These are phyloP conservation scores for Lobophora halterata DNA, from an alignment of 2,888 invertebrate species.

Conservation along the genomic window DNA sequence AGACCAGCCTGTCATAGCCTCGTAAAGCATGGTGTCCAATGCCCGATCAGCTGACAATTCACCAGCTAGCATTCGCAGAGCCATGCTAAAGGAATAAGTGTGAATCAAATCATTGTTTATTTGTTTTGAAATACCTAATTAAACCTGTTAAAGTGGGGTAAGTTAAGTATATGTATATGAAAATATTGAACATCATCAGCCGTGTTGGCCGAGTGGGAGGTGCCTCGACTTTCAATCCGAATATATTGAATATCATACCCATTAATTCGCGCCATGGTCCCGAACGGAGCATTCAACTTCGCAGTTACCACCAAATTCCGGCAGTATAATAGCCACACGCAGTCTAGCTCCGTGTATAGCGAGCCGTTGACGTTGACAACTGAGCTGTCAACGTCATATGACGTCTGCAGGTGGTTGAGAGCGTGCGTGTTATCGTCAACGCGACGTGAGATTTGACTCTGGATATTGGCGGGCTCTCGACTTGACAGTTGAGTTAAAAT, in stretches of 20 bases:
- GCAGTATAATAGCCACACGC: slow-evolving; percentile 82
- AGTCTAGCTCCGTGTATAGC: slow-evolving; percentile 73
- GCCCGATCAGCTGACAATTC: slow-evolving; percentile 71
- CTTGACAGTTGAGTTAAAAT: slow-evolving; percentile 56
- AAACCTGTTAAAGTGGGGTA: no score
- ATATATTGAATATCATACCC: slow-evolving; percentile 53
- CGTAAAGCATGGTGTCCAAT: slow-evolving; percentile 69
- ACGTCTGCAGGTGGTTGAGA: slow-evolving; percentile 57
- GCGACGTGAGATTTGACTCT: slow-evolving; percentile 59
- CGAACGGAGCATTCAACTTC: slow-evolving; percentile 74
- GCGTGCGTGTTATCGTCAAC: slow-evolving; percentile 62
- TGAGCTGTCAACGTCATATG: slow-evolving; percentile 41
- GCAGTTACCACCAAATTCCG: slow-evolving; percentile 77
- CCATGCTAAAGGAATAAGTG: no score
- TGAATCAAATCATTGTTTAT: no score
- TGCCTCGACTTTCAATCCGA: no score
- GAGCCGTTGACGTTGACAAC: slow-evolving; percentile 39
- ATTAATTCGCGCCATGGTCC: slow-evolving; percentile 81
- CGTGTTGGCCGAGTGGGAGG: no score
- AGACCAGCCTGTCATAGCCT: slow-evolving; percentile 70
- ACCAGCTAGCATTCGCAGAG: slow-evolving; percentile 73
- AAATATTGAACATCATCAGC: not conserved
- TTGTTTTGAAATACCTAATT: no score
- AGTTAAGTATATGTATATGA: no score
- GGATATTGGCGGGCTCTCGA: slow-evolving; percentile 47